Evolutionary conservation across 2,113 vertebrate genomes (phyloP), one percentile per base, ranked within the genome.

Genomic region (Bos taurus): DNA sequence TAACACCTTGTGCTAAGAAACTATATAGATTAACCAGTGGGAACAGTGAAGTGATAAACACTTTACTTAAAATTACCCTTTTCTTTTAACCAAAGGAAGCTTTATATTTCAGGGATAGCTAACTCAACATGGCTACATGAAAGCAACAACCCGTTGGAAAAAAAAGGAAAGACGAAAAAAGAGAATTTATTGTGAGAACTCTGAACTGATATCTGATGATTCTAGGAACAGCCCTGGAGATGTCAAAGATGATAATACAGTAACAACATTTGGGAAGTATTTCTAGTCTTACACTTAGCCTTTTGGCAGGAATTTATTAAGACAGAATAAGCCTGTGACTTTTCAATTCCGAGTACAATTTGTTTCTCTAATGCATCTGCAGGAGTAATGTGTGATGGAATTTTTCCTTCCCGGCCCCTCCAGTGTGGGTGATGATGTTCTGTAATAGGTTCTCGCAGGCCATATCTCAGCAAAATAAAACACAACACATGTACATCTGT

Each of bases 281-380:
- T 99, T 99, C 98, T 99, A 99, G 99, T 99, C 99, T 99, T 99
- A 99, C 99, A 99, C 99, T 99, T 99, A 99, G 99, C 99, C 99
- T 99, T 99, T 99, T 99, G 99, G 99, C 99, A 99, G 99, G 98
- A 99, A 99, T 99, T 99, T 99, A 99, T 99, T 99, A 99, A 99
- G 99, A 99, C 98, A 99, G 99, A 99, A 99, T 99, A 99, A 99
- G 99, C 99, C 98, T 99, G 99, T 99, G 99, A 99, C 99, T 99
- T 99, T 99, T 99, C 99, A 99, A 99, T 99, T 99, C 99, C 99
- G 98, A 99, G 99, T 99, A 99, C 99, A 99, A 99, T 99, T 99
- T 99, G 99, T 99, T 99, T 99, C 99, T 99, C 99, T 99, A 99
- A 99, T 99, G 99, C 99, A 99, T 99, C 99, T 99, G 97, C 98